Evolutionary conservation across 1,140 invertebrate species (phyloP), one percentile per base, ranked within the genome.

Genomic region (Meloidogyne chitwoodi): DNA sequence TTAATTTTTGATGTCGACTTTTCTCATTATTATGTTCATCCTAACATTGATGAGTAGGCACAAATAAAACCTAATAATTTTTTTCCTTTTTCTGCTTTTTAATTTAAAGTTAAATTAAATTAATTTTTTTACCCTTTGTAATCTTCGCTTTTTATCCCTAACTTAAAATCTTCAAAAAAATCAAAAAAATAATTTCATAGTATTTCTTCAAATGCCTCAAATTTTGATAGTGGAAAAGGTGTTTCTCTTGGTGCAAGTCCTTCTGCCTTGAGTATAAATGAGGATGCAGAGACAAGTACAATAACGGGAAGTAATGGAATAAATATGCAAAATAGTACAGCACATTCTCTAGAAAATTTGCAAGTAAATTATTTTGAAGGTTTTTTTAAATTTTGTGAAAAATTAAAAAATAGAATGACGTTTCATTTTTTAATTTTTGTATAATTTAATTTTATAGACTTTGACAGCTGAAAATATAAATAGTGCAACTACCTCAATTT

Each of bases 211-310:
- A 76, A 74, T 56, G 67, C 80, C 22, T 77, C 78, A 41, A 74
- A 74, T 61, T 44, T 84, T 31, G 82, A 83, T 61, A 83, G 80
- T 41, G 82, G 82, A 16, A 85, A 85, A 61, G 82, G 83, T 27
- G 56, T 65, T 26, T 75, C 75, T 29, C 73, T 64, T 22, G 72
- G 62, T 19, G 62, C 83, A 16, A 63, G 79, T n/a, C 80, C 83
- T 0, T 83, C 81, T 61, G 82, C 81, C 16, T 72, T 75, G n/a
- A 78, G 69, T 27, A 48, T 79, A 5, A 72, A 38, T 38, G 81
- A 72, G 19, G 82, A 84, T 19, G 12, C 44, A 26, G 48, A 31
- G 2, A 67, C 56, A 3, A 14, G 22, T 22, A 19, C 73, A 12
- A n/a, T 48, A 16, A 76, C n/a, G n/a, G 74, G 56, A 68, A 62